A percentile compares a stretch with the other conserved stretches of the same genome.
Evolutionary conservation across 2,888 invertebrate genomes (phyloP).

Genomic region (Andrena camellia): DNA sequence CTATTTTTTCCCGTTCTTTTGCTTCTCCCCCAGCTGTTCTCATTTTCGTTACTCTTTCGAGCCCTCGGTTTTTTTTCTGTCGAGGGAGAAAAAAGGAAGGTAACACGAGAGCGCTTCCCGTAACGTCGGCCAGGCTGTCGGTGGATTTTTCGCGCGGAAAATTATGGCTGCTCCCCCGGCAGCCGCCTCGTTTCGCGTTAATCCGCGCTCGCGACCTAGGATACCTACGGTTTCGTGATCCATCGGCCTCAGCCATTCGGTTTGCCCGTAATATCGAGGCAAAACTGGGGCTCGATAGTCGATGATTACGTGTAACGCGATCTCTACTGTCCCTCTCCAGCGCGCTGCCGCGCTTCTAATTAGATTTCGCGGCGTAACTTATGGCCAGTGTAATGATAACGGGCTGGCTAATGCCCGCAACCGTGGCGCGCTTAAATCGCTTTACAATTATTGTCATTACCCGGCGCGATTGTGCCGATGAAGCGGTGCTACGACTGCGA

Average conservation of each 20-base stretch:
- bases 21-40: constrained; percentile 13
- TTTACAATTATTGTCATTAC: constrained; percentile 66
- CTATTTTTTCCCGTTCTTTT: constrained; percentile 25
- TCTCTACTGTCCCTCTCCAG: constrained; percentile 27
- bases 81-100: constrained; percentile 10
- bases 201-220: constrained; percentile 15
- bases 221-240: constrained; percentile 11
- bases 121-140: constrained; percentile 40
- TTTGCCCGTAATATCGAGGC: constrained; percentile 43
- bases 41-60: constrained; percentile 4
- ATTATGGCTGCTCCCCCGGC: constrained; percentile 35
- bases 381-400: constrained; percentile 65
- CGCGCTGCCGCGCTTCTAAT: constrained; percentile 56
- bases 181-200: constrained; percentile 14
- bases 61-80: too few species aligned
- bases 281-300: constrained; percentile 29
- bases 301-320: constrained; percentile 49
- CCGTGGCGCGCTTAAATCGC: constrained; percentile 61
- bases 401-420: constrained; percentile 59
- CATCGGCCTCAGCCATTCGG: neutral
- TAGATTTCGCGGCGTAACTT: constrained; percentile 67
- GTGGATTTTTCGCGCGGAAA: constrained; percentile 50
- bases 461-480: constrained; percentile 42
- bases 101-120: constrained; percentile 45
- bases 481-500: constrained; percentile 42